Conservation (phyloP, 2,888 invertebrate genomes). For the Malacosoma neustria region DNA sequence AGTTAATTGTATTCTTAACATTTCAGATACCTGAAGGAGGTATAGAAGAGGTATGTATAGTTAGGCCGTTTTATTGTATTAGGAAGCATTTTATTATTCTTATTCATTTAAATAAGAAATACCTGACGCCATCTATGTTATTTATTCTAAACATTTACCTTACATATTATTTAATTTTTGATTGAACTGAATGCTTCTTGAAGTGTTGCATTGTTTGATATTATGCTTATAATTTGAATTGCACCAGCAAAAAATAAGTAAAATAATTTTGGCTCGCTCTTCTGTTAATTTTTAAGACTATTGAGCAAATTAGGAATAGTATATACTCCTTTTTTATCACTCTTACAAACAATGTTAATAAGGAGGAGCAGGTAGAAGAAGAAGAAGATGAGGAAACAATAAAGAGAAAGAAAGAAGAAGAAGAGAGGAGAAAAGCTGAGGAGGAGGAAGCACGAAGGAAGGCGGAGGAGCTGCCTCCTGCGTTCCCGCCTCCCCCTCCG, state of each 20-base stretch:
- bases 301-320: too few relatives aligned
- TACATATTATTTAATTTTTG: background rate
- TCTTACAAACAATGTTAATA: too few relatives aligned
- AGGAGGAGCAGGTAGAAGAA: slow-evolving; percentile 45
- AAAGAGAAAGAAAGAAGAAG: slow-evolving; percentile 41
- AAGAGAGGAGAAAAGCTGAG: slow-evolving; percentile 38
- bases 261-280: too few relatives aligned
- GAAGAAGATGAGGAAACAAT: slow-evolving; percentile 54
- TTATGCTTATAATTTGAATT: too few relatives aligned
- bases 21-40: slow-evolving; percentile 55
- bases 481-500: slow-evolving; percentile 59
- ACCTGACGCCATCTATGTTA: background rate
- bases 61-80: background rate
- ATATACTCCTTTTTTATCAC: too few relatives aligned
- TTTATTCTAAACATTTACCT: background rate
- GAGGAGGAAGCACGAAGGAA: slow-evolving; percentile 55
- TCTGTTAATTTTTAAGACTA: too few relatives aligned
- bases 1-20: too few relatives aligned
- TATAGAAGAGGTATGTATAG: slow-evolving; percentile 39
- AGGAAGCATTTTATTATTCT: background rate
- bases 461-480: slow-evolving; percentile 53
- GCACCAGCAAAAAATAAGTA: too few relatives aligned
- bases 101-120: background rate
- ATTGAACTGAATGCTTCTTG: too few relatives aligned
- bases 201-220: too few relatives aligned